Percentiles rank a stretch among this genome's conserved stretches.
Evolutionary conservation across 2,888 invertebrate genomes (phyloP).

Genomic region (Altica lythri): DNA sequence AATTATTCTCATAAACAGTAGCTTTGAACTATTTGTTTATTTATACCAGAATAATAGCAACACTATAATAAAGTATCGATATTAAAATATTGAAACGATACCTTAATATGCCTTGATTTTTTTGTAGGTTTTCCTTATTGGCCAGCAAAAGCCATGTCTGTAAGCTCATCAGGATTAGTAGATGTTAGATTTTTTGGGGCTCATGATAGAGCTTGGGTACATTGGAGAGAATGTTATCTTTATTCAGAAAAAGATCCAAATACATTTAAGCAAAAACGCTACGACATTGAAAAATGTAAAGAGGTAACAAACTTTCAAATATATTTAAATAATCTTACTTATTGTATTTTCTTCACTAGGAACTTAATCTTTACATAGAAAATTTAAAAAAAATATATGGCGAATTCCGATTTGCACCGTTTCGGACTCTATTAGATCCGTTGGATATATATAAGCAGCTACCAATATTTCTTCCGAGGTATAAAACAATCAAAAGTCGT

Average conservation of each 20-base stretch:
- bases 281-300: slow-evolving; percentile 66
- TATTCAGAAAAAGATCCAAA: slow-evolving; percentile 79
- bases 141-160: slow-evolving; percentile 92
- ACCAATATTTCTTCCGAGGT: slow-evolving; percentile 65
- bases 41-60: neutral
- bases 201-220: slow-evolving; percentile 92
- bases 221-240: slow-evolving; percentile 80
- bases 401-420: slow-evolving; percentile 73
- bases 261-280: slow-evolving; percentile 63
- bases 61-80: too few species aligned
- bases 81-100: too few species aligned
- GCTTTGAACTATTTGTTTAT: slow-evolving; percentile 61
- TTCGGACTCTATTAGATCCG: slow-evolving; percentile 71
- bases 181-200: slow-evolving; percentile 95
- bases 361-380: slow-evolving; percentile 76
- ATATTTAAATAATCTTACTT: neutral
- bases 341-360: too few species aligned
- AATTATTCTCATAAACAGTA: slow-evolving; percentile 70
- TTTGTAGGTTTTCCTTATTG: slow-evolving; percentile 86
- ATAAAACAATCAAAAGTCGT: slow-evolving; percentile 22
- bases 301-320: slow-evolving; percentile 53
- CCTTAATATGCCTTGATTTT: too few species aligned
- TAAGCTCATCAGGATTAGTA: slow-evolving; percentile 67
- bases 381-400: slow-evolving; percentile 75
- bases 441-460: slow-evolving; percentile 66